Evolutionary conservation across 2,888 invertebrate species (phyloP).

Genomic region (Congeria kusceri): DNA sequence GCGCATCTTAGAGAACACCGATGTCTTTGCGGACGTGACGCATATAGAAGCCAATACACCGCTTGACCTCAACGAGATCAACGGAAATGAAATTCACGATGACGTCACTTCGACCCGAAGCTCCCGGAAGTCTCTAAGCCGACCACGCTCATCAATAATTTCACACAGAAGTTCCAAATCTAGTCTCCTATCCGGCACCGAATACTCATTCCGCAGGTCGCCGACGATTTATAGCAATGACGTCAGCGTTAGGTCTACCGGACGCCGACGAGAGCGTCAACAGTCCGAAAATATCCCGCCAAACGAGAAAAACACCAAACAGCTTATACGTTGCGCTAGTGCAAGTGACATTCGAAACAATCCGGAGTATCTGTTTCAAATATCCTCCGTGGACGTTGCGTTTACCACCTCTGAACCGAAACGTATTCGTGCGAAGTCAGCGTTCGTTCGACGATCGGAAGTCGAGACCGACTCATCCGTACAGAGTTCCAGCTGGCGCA

Average conservation of each 20-base stretch:
- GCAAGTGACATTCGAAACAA: constrained; percentile 76
- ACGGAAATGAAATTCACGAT: neutral
- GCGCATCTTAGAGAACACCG: constrained; percentile 55
- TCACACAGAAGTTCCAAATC: constrained; percentile 57
- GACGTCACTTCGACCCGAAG: constrained; percentile 40
- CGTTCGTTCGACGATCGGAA: constrained; percentile 52
- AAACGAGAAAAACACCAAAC: constrained; percentile 67
- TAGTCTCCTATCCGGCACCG: constrained; percentile 46
- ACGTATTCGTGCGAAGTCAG: constrained; percentile 62
- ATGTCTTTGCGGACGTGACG: constrained; percentile 33
- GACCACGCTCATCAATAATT: constrained; percentile 56
- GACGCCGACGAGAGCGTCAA: constrained; percentile 35
- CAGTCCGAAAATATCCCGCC: constrained; percentile 54
- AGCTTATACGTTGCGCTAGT: constrained; percentile 74
- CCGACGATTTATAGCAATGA: constrained; percentile 61
- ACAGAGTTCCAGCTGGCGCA: constrained; percentile 67
- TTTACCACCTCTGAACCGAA: constrained; percentile 28
- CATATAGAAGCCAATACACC: constrained; percentile 57
- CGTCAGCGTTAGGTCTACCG: neutral
- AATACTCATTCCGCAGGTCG: constrained; percentile 43
- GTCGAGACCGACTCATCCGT: constrained; percentile 39
- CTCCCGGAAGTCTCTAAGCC: constrained; percentile 40
- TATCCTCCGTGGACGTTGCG: constrained; percentile 44
- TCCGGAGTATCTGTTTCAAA: constrained; percentile 76
- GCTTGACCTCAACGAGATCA: constrained; percentile 55